Evolutionary conservation across 2,888 invertebrate species (phyloP), one percentile per base, ranked within the genome.

Genomic region (Caenorhabditis doughertyi): DNA sequence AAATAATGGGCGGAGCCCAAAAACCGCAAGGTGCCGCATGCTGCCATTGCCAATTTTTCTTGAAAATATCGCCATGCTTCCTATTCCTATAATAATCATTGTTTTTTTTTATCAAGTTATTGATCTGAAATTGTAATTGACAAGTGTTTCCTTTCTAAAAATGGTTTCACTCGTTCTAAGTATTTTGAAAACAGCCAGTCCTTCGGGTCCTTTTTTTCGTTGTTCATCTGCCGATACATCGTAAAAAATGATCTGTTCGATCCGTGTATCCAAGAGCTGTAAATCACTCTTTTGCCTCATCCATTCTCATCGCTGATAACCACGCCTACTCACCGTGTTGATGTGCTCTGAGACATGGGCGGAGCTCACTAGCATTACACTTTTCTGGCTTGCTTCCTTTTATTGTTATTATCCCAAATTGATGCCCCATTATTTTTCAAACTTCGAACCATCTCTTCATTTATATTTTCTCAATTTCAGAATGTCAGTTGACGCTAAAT

Each of bases 401-500:
- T 58, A 39, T 13, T 58, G n/a, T 58, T 39, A 35, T 58, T 58
- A 58, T 58, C 58, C 21, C 25, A 56, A 29, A 35, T 8, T 35
- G 21, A 32, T 27, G 1, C 29, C 0, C 27, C n/a, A 16, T 27
- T 32, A 23, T 55, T 32, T 55, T 32, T 32, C n/a, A 27, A 27
- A 16, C 11, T 23, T 27, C 27, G 4, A 16, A 4, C 18, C 16
- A 16, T 3, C 27, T 13, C 21, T 16, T 27, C 53, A 53, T 27
- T 53, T 42, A 18, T 4, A 18, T 18, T 47, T 51, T 62, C n/a
- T n/a, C n/a, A n/a, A n/a, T n/a, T 62, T 51, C 64, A 73, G 67
- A 42, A 81, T 81, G 81, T 76, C 81, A 18, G 42, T 81, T 11
- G 76, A 76, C n/a, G 60, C 23, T 8, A 79, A 79, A 35, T 71